Evolutionary conservation across 2,797 vertebrate genomes (phyloP), one percentile per base, ranked within the genome.

Genomic region (Cuculus canorus): DNA sequence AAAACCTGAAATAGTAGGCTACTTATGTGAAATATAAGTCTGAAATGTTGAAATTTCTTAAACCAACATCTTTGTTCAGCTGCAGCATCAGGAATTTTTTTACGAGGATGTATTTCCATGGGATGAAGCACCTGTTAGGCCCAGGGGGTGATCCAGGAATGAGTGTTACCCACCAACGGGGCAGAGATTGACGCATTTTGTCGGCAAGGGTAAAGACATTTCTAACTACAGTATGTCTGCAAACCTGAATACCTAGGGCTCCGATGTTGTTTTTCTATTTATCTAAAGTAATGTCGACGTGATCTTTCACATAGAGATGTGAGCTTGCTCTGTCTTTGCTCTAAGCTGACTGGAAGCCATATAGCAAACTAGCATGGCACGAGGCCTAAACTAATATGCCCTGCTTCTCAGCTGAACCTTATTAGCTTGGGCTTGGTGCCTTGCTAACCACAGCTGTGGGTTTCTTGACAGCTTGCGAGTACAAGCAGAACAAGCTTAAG

Each of bases 371-470:
- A 90, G 25, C 0, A 2, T 95, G 95, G 95, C 90, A 90, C 35
- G 7, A 27, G 6, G 81, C 92, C 95, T 82, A 94, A 94, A 84
- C 70, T 77, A 94, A 95, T 57, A 88, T 6, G 19, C 33, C 43
- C 32, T 70, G 80, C 70, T 95, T 91, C 85, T 91, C 94, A 95
- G 88, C 66, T 96, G 90, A 84, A 35, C 77, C 90, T 93, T 93
- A 84, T 88, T 95, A 82, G 28, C 56, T 93, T 96, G 95, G 94
- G 95, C 95, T 82, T 88, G 70, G 39, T 95, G 93, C 94, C 95
- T 70, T 88, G 21, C 43, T 73, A 94, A 82, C 94, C 94, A 63
- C 93, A 95, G 92, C 90, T 93, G 92, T 64, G 71, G 39, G 13
- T 33, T 96, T 88, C 63, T 92, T 84, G 59, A 86, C n/a, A 41